Evolutionary conservation across 2,888 invertebrate species (phyloP), one percentile per base, ranked within the genome.

Genomic region (Hipparchia semele): DNA sequence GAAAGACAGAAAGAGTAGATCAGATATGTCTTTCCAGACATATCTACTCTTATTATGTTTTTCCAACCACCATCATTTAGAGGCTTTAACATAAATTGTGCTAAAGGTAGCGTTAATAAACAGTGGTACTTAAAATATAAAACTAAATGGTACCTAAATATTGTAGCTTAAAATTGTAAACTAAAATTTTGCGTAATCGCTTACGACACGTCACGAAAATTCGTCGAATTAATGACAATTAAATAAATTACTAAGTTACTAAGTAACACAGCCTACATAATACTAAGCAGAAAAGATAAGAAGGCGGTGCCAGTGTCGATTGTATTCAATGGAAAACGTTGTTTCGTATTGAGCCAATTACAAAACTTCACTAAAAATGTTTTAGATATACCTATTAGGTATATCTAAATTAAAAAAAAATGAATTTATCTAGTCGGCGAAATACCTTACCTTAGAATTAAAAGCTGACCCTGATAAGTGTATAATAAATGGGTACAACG

Each of bases 21-120:
- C 23, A 23, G 23, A 23, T 23, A 23, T 23, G 23, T 58, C 59
- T 9, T 13, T 33, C 33, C 7, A 70, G 56, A 69, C 65, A 51
- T 67, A 61, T 61, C 23, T 23, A 23, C 23, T 61, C 39, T 62
- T 61, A 69, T 59, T 2, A 72, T 60, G 68, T 68, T 68, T 68
- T 58, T 68, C 23, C 66, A 70, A 74, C 67, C 23, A 23, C 1
- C 23, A 23, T 1, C 23, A 23, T 23, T 23, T 23, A 23, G 23
- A 23, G 23, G 23, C 23, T 23, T 23, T 23, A 23, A 23, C 23
- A 23, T 23, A 23, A 23, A 23, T 23, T 23, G 23, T 23, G 23
- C 23, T 1, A 23, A 23, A 23, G 23, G 23, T 23, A 23, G 23
- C 23, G 23, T 23, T 0, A 0, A 23, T 23, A 23, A 1, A 23